Base-by-base conservation (phyloP, 1,140 invertebrate species). In the Aphaenogaster rudis region DNA sequence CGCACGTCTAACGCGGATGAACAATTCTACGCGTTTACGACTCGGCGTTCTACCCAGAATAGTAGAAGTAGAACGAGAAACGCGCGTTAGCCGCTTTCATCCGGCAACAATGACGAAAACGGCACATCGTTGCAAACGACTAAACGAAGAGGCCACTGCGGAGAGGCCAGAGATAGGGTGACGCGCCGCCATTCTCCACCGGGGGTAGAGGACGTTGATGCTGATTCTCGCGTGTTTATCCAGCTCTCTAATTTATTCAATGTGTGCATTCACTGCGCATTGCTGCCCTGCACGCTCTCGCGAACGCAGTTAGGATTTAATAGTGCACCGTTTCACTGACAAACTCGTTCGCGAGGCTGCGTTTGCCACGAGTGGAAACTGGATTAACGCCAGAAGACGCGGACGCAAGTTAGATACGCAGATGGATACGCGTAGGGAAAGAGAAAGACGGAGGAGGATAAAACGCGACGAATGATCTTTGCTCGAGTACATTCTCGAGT, bases 181-280 rank as follows among this genome's bases (percentile, higher is more conserved):
- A 57, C 42, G 13, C n/a, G 15, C 28, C 28, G 50, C 36, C 64
- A 52, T 86, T 91, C 79, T 89, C 90, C 61, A 64, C n/a, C 21
- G 67, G 80, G 21, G 64, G 50, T 71, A 66, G 64, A 89, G 50
- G 59, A 66, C 79, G 79, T 84, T 86, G 87, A 84, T 88, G 85
- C 92, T 90, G 91, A 93, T 91, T 79, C 91, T 86, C 86, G 86
- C 76, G 89, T 93, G 92, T 93, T 93, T 93, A 93, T 92, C 88
- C 90, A 91, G 84, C 88, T 91, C 88, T 89, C 89, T 93, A 93
- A 93, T 93, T 93, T 92, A 93, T 93, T 93, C 92, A 93, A 93
- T 93, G 92, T 93, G 92, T 92, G 91, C 91, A 92, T 93, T 93
- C 92, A 88, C 88, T 92, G 77, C 86, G 89, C 92, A 88, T 88